These are phyloP conservation scores for Tokudaia muenninki DNA, from an alignment of 2,797 vertebrate genomes.

Conservation along the genomic window DNA sequence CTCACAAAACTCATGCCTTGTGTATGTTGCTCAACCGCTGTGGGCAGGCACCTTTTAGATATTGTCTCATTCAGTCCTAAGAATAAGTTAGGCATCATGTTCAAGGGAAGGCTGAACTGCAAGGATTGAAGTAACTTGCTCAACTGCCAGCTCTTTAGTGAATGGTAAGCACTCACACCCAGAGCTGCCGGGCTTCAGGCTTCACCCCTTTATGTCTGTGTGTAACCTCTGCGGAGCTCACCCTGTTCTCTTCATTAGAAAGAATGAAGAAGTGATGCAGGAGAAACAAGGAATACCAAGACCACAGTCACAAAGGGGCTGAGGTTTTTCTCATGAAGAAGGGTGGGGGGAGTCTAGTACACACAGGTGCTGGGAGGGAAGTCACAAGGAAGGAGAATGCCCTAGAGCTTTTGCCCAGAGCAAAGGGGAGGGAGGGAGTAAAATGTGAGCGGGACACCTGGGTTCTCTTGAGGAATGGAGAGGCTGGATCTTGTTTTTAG, in stretches of 20 bases:
- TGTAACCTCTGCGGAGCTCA: neutral
- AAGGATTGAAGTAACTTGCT: neutral
- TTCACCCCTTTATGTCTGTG: neutral
- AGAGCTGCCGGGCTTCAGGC: neutral
- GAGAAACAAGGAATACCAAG: neutral
- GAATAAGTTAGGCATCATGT: neutral
- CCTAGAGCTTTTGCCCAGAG: slow-evolving; percentile 27
- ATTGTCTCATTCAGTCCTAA: neutral
- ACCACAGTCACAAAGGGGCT: neutral
- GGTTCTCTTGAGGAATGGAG: slow-evolving; percentile 60
- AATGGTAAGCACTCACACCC: neutral
- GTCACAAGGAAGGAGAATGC: neutral
- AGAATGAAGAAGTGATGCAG: neutral
- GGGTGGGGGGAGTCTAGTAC: neutral
- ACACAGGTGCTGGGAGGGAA: neutral
- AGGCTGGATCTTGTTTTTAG: slow-evolving; percentile 46
- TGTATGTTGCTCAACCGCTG: neutral
- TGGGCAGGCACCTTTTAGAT: neutral
- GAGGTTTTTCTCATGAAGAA: neutral
- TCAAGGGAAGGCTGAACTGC: neutral
- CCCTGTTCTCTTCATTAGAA: neutral
- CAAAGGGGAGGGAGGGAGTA: neutral
- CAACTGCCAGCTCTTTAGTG: neutral
- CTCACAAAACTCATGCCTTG: neutral
- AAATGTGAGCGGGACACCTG: slow-evolving; percentile 70